Evolutionary conservation across 2,113 vertebrate species (phyloP), one percentile per base, ranked within the genome.

Genomic region (Ivindomyrus marchei): DNA sequence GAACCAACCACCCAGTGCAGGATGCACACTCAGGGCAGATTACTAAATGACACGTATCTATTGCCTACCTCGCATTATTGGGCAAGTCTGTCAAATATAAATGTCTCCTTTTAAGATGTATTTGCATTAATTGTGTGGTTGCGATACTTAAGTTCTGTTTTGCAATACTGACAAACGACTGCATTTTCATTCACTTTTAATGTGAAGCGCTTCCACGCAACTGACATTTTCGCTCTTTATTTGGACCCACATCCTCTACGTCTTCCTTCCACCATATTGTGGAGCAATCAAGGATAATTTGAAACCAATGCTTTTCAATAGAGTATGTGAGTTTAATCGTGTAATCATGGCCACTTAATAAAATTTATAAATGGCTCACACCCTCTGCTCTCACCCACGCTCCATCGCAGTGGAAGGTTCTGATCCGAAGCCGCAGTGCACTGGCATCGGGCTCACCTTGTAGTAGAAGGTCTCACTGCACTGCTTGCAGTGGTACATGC

Each of bases 401-500:
- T 31, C 10, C 62, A 70, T 27, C n/a, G 62, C n/a, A 31, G 62
- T 15, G 4, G 62, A 27, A 70, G 62, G 62, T 13, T 70, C 62
- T 11, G n/a, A 27, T 11, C 62, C 10, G n/a, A 70, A 31, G 62
- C 10, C n/a, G 62, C n/a, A 31, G n/a, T 13, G 62, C n/a, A 13
- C 62, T 31, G 62, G 10, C 27, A 27, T 13, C 27, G 10, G 13
- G 50, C 92, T 92, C 93, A 99, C 98, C 97, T 99, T 99, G 84
- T 99, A 99, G 92, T 98, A 97, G 92, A 99, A 99, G 84, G 97
- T 93, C 36, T 97, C 96, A 0, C 95, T 90, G 86, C 98, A 99
- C 84, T 96, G 96, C 92, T 97, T 97, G 94, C 98, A 99, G 89
- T 97, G 97, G 94, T 99, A 97, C 94, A 95, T 96, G 91, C 97